phyloP scores from a whole-genome alignment of 2,113 vertebrate species.

The Calyptomena viridis region DNA sequence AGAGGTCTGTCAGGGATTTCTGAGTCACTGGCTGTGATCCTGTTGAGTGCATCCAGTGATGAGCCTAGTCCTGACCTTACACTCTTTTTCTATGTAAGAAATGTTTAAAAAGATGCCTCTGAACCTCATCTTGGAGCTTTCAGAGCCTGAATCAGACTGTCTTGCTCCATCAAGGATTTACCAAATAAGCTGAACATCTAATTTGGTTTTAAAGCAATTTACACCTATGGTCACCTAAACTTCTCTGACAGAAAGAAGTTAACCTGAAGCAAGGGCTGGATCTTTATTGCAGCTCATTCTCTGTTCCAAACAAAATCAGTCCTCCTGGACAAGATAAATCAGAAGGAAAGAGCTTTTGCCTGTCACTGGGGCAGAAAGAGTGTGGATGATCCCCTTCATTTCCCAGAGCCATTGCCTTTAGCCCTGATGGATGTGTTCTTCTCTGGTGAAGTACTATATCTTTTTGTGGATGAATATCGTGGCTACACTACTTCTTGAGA shows the following conservation, averaged over 20 bases:
- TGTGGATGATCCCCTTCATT: not conserved
- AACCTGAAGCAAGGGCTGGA: not conserved
- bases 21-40: not conserved
- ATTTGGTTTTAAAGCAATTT: not conserved
- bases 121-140: not conserved
- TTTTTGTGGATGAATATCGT: not conserved
- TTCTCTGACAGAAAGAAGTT: not conserved
- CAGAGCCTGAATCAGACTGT: not conserved
- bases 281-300: not conserved
- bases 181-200: not conserved
- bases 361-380: fast-evolving
- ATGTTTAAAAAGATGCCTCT: not conserved
- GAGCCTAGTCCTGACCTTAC: not conserved
- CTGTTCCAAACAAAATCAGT: not conserved
- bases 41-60: not conserved
- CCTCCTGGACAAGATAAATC: not conserved
- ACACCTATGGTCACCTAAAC: not conserved
- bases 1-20: not conserved
- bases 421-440: not conserved
- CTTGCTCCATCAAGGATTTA: not conserved
- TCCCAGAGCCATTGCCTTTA: not conserved
- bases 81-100: not conserved
- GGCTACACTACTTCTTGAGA: not conserved
- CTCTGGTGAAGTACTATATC: not conserved
- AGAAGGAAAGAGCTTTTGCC: not conserved